A percentile compares a stretch with the other conserved stretches of the same genome.
Conservation (phyloP, 2,113 vertebrate genomes). For the Antennarius striatus region DNA sequence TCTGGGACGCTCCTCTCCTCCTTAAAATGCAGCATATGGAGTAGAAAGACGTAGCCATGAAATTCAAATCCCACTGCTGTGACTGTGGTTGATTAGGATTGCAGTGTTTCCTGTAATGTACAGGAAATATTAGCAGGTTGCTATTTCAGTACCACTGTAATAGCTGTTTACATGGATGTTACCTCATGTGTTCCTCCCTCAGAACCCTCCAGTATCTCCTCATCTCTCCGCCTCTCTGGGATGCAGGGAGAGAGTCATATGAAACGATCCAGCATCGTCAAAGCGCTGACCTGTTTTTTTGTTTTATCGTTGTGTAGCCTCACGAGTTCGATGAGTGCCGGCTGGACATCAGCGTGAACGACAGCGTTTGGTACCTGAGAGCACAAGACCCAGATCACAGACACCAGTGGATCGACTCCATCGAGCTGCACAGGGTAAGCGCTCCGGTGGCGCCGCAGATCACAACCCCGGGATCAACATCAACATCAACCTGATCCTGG, state of each 20-base stretch:
- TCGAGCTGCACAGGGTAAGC: slow-evolving; percentile 93
- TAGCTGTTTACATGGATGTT: slow-evolving; percentile 2
- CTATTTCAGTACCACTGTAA: slow-evolving; percentile 26
- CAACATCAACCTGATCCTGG: background rate
- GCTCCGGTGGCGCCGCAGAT: background rate
- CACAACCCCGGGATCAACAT: background rate
- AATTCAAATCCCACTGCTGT: background rate
- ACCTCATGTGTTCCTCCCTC: background rate
- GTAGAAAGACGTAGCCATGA: too few species aligned
- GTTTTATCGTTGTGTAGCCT: slow-evolving; percentile 74
- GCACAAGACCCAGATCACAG: slow-evolving; percentile 92
- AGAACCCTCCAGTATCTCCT: background rate
- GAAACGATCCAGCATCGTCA: background rate
- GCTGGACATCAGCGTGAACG: slow-evolving; percentile 96
- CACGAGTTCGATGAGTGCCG: slow-evolving; percentile 98
- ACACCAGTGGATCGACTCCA: slow-evolving; percentile 92
- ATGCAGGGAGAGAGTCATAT: background rate
- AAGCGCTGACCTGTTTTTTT: background rate
- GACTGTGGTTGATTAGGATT: background rate
- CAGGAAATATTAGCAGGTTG: slow-evolving; percentile 1
- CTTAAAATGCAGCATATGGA: too few species aligned
- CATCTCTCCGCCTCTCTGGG: background rate
- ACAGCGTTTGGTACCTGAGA: slow-evolving; percentile 97
- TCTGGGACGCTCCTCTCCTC: slow-evolving; percentile 6
- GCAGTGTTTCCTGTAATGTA: background rate